A percentile compares a stretch with the other conserved stretches of the same genome.
These are phyloP conservation scores for Atrichornis clamosus DNA, from an alignment of 2,113 vertebrate species.

Conservation along the genomic window DNA sequence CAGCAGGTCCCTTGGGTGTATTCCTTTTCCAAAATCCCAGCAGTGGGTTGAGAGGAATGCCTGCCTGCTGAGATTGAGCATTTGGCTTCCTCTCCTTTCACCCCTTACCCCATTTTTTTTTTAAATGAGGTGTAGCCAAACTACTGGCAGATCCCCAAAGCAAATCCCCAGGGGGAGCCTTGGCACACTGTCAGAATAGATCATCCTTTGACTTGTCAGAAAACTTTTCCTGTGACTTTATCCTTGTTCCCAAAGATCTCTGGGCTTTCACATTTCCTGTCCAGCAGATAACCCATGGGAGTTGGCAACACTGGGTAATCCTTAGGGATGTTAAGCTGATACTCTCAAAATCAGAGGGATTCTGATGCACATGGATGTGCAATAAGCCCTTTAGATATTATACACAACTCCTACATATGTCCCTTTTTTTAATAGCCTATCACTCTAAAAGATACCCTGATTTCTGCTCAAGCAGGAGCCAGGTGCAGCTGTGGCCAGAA, in stretches of 20 bases:
- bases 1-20: background rate
- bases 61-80: background rate
- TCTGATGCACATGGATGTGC: background rate
- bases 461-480: background rate
- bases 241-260: background rate
- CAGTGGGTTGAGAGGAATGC: background rate
- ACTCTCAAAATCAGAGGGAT: background rate
- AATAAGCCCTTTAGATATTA: background rate
- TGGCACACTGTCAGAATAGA: background rate
- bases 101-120: background rate
- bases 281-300: background rate
- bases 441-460: background rate
- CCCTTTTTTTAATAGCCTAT: background rate
- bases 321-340: background rate
- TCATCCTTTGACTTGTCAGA: background rate
- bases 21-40: background rate
- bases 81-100: background rate
- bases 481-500: background rate
- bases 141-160: background rate
- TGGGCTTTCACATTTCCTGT: background rate
- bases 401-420: background rate
- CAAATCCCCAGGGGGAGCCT: background rate
- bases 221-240: background rate
- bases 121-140: background rate
- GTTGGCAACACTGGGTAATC: background rate